Evolutionary conservation across 2,888 invertebrate species (phyloP).

Genomic region (Drosophila subquinaria): DNA sequence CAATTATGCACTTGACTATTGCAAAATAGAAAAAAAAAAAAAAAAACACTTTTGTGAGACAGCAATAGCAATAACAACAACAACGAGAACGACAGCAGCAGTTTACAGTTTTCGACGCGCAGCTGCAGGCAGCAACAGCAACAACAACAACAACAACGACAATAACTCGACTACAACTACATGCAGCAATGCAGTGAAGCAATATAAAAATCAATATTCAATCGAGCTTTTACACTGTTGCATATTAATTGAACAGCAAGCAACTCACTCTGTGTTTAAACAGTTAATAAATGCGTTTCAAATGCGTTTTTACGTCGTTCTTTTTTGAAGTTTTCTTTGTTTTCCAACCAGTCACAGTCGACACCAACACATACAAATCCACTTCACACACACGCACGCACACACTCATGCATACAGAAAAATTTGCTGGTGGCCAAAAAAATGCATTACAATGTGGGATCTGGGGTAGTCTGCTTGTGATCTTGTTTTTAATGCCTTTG

Average conservation of each 20-base stretch:
- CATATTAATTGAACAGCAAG: conserved; percentile 20
- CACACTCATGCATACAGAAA: conserved; percentile 66
- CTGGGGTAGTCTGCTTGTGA: conserved; percentile 48
- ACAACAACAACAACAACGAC: conserved; percentile 37
- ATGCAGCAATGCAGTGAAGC: conserved; percentile 63
- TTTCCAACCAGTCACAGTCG: conserved; percentile 72
- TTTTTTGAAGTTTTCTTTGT: conserved; percentile 81
- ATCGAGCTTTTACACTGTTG: conserved; percentile 39
- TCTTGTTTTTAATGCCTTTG: conserved; percentile 49
- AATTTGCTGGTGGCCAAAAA: conserved; percentile 56
- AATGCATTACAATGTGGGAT: conserved; percentile 54
- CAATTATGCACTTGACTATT: conserved; percentile 45
- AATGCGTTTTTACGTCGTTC: conserved; percentile 77
- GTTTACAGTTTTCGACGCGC: conserved; percentile 62
- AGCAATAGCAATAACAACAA: conserved; percentile 42
- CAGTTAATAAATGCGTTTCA: conserved; percentile 50
- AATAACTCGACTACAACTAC: conserved; percentile 57
- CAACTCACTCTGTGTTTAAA: conserved; percentile 21
- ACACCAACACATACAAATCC: conserved; percentile 29
- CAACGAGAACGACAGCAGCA: conserved; percentile 28
- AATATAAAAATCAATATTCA: conserved; percentile 71
- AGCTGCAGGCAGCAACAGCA: conserved; percentile 52
- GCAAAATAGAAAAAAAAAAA: conserved; percentile 6
- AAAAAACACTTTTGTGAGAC: conserved; percentile 2
- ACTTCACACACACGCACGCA: conserved; percentile 35